Conservation (phyloP, 2,888 invertebrate genomes). For the Gisinianus flammeolus region DNA sequence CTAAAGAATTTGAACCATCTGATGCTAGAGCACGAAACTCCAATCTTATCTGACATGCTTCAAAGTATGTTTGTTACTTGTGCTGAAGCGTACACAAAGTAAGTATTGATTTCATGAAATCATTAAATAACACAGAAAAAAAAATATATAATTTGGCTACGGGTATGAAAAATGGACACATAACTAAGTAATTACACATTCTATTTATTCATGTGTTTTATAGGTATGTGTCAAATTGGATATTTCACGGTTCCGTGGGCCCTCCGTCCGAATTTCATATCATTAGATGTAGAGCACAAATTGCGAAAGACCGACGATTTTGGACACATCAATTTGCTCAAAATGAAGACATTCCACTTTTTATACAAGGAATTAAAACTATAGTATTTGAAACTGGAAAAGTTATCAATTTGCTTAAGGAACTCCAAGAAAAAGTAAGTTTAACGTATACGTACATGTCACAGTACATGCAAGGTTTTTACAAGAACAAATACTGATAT, state of each 20-base stretch:
- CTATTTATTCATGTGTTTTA: conserved; percentile 11
- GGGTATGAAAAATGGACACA: no score
- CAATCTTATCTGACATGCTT: conserved; percentile 47
- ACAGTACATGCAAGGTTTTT: no score
- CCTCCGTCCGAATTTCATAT: conserved; percentile 54
- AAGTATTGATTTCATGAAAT: conserved; percentile 7
- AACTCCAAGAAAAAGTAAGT: conserved; percentile 40
- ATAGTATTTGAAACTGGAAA: conserved; percentile 56
- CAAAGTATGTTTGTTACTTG: conserved; percentile 49
- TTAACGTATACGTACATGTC: neutral
- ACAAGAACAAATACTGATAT: no score
- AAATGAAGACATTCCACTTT: conserved; percentile 47
- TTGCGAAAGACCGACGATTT: conserved; percentile 51
- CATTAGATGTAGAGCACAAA: conserved; percentile 29
- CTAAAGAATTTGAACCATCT: conserved; percentile 50
- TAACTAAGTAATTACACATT: no score
- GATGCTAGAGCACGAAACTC: conserved; percentile 48
- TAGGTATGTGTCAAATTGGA: conserved; percentile 57
- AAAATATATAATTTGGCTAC: neutral
- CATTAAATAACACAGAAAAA: neutral
- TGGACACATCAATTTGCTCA: conserved; percentile 57
- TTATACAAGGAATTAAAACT: conserved; percentile 45
- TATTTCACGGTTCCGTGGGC: conserved; percentile 51
- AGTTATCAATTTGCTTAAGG: conserved; percentile 50
- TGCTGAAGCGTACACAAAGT: conserved; percentile 54